Percentiles rank a stretch among this genome's conserved stretches.
These are phyloP conservation scores for Dendrolimus punctatus DNA, from an alignment of 1,140 invertebrate genomes.

Conservation along the genomic window DNA sequence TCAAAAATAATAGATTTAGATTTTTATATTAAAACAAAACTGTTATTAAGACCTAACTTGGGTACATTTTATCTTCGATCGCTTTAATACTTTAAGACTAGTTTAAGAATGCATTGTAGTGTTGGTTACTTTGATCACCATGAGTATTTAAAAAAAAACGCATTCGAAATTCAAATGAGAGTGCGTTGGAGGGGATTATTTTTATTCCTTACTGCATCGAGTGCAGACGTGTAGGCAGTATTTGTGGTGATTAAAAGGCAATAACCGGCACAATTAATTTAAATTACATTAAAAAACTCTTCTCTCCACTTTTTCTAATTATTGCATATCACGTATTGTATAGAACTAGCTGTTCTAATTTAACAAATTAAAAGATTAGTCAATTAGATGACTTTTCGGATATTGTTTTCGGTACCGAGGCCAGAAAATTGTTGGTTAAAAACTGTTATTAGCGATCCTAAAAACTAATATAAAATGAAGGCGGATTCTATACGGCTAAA, in stretches of 20 bases:
- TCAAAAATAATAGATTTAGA: conserved; percentile 15
- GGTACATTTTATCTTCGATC: conserved; percentile 30
- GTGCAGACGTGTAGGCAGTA: too few species aligned
- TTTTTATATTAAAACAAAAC: conserved; percentile 16
- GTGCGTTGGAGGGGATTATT: too few species aligned
- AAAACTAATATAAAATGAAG: too few species aligned
- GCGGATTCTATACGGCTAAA: too few species aligned
- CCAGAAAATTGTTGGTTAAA: too few species aligned
- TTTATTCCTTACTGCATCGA: neutral
- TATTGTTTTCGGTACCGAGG: too few species aligned
- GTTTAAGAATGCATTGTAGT: conserved; percentile 38
- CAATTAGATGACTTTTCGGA: conserved; percentile 1
- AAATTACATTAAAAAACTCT: neutral
- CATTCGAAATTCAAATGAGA: too few species aligned
- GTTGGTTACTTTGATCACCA: conserved; percentile 15
- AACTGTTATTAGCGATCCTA: too few species aligned
- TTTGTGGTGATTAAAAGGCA: too few species aligned
- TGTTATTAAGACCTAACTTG: conserved; percentile 30
- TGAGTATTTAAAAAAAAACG: too few species aligned
- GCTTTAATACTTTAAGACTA: conserved; percentile 35
- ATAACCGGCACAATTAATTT: too few species aligned
- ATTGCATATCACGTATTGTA: conserved; percentile 9
- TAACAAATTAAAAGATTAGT: conserved; percentile 3
- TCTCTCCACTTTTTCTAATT: conserved; percentile 4
- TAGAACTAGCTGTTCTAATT: conserved; percentile 1